Evolutionary conservation across 2,113 vertebrate genomes (phyloP), one percentile per base, ranked within the genome.

Genomic region (Synchiropus splendidus): DNA sequence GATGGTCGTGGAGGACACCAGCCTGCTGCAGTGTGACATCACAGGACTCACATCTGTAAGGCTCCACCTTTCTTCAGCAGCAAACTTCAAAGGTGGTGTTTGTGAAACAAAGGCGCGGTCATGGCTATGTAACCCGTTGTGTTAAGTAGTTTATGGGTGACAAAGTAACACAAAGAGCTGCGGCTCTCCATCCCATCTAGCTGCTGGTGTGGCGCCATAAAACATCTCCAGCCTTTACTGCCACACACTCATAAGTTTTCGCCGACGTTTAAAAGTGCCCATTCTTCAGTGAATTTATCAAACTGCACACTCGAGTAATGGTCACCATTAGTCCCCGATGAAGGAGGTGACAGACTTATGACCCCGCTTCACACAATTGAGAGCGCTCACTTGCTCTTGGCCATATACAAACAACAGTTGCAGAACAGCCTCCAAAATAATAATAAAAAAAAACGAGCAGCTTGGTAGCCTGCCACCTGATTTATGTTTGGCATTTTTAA

Each of bases 31-130:
- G 51, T 85, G 77, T 71, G 84, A 85, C 69, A 92, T 94, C 74
- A 76, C 50, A 6, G 88, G 83, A 43, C 88, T 94, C 39, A 37
- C 61, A 37, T 76, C 83, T 66, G 92, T 94, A 77, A 89, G 91
- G 9, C 15, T 39, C 15, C 37, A 12, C 11, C 13, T 16, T 2
- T 5, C 6, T 17, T 38, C 14, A 2, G 11, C 18, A 12, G 18
- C 12, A 2, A 27, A 27, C 10, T n/a, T n/a, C 4, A 27, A 14
- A 27, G 18, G 8, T 15, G 2, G 6, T n/a, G 5, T 27, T 8
- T 9, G 12, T 5, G 2, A 2, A 18, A 21, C 39, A 27, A 41
- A 13, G 11, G 17, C 21, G 21, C 21, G 21, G 21, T 27, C 21
- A 27, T 41, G 39, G 27, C 21, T 27, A 18, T 21, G 6, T 16